Base-by-base conservation (phyloP, 1,140 invertebrate genomes). In the Drosophila rufa region DNA sequence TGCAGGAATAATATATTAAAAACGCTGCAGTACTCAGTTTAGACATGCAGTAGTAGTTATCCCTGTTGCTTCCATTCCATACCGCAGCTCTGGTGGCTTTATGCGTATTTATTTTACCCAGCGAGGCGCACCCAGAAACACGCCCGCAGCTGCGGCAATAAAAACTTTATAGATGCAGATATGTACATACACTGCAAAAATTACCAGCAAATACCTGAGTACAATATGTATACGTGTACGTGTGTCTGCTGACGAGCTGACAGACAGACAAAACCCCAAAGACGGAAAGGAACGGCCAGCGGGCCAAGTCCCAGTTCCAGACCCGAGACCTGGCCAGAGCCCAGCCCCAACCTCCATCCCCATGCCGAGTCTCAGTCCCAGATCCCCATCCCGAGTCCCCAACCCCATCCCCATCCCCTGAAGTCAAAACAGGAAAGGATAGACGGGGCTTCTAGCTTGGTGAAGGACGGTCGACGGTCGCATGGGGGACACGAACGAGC, bases 381-480 rank as follows among this genome's bases (percentile, higher is more conserved):
- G 75, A 48, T 40, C 58, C 64, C 36, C 45, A 50, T 43, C 33
- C 40, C 64, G 25, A 46, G 38, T 66, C 36, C 45, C 30, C 62
- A 71, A 9, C 43, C 47, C 40, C 17, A 48, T 14, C 25, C 43
- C 46, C n/a, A 14, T 42, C 67, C 67, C 45, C 43, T 71, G 46
- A 43, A 80, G 71, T 75, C 80, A 77, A 80, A 83, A 73, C 85
- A 90, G 81, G 81, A 80, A 77, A 85, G 69, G 81, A 75, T 68
- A 80, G 84, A 81, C 78, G 73, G 64, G 67, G 56, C 80, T 82
- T 73, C 75, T 66, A 82, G 83, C 76, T 60, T 67, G 85, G 59
- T 89, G 83, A 87, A 87, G 83, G 84, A 89, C 84, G 85, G 84
- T 80, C 80, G 81, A 89, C 84, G 84, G 84, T 80, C 80, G 81